Conservation (phyloP, 2,113 vertebrate species). For the Poeciliopsis retropinna region DNA sequence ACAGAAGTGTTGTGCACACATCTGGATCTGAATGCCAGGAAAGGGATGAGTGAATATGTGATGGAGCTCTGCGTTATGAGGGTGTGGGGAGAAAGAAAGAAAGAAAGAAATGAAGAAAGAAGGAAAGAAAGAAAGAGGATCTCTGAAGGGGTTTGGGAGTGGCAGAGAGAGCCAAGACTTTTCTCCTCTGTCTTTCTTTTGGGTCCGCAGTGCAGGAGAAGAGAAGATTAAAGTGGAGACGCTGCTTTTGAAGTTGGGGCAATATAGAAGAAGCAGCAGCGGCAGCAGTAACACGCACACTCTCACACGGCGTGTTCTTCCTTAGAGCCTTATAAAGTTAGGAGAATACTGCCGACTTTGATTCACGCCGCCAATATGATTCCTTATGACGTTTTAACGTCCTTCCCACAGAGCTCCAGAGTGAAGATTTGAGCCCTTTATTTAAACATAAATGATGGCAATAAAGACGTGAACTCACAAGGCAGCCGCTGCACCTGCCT, state of each 20-base stretch:
- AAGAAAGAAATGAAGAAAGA: conserved; percentile 19
- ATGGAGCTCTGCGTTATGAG: conserved; percentile 1
- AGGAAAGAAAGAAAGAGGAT: conserved; percentile 24
- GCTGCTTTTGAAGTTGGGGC: conserved; percentile 75
- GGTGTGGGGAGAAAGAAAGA: conserved; percentile 1
- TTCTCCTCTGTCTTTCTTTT: conserved; percentile 60
- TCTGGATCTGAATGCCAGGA: background rate
- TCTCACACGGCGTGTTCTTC: conserved; percentile 22
- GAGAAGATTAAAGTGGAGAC: conserved; percentile 75
- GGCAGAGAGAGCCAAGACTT: conserved; percentile 40
- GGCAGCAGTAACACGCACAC: conserved; percentile 20
- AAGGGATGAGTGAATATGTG: conserved; percentile 10
- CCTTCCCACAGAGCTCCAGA: conserved; percentile 23
- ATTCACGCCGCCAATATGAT: conserved; percentile 64
- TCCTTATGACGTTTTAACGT: conserved; percentile 47
- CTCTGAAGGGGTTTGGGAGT: conserved; percentile 47
- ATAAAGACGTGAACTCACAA: conserved; percentile 39
- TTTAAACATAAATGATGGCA: conserved; percentile 51
- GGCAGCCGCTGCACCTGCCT: background rate
- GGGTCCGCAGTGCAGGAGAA: conserved; percentile 68
- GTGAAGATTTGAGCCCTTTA: conserved; percentile 5
- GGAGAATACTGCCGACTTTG: conserved; percentile 68
- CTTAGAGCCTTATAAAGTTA: conserved; percentile 51
- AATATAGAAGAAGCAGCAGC: conserved; percentile 44
- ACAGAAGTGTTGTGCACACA: conserved; percentile 9